phyloP scores from a whole-genome alignment of 2,113 vertebrate genomes.

The Pseudorhombus dupliciocellatus region DNA sequence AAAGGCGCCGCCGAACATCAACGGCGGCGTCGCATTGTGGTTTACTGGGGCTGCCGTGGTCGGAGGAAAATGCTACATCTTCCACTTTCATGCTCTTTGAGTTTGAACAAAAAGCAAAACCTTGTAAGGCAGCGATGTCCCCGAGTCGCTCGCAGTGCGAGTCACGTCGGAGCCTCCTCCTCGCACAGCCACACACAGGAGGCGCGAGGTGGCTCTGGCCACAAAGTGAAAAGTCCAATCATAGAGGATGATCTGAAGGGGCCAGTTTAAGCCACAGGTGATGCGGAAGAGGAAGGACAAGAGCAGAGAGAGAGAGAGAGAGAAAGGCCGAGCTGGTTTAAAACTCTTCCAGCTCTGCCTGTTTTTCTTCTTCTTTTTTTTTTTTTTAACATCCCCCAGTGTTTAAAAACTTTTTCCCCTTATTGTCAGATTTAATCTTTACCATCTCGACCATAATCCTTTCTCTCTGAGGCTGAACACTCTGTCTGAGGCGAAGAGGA shows the following conservation, averaged over 20 bases:
- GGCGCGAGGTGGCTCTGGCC: not conserved
- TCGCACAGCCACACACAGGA: not conserved
- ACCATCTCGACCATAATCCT: not conserved
- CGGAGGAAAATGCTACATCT: not conserved
- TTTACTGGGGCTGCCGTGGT: slow-evolving; percentile 6
- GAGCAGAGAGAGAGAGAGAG: not conserved
- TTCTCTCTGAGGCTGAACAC: not conserved
- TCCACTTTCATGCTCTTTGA: not conserved
- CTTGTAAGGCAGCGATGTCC: not conserved
- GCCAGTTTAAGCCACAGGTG: slow-evolving; percentile 7
- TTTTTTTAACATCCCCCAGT: not conserved
- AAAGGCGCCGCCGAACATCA: slow-evolving; percentile 34
- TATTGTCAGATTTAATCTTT: not conserved
- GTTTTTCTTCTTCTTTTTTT: too few relatives aligned
- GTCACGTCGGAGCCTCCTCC: not conserved
- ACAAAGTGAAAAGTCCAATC: slow-evolving; percentile 32
- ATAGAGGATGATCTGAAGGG: slow-evolving; percentile 11
- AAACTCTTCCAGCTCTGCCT: not conserved
- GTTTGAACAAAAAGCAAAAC: not conserved
- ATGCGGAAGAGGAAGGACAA: slow-evolving; percentile 15
- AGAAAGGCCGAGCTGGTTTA: not conserved
- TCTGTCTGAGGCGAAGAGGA: not conserved
- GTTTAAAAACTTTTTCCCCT: not conserved
- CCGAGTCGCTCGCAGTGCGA: not conserved
- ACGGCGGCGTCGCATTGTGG: slow-evolving; percentile 21